Percentiles rank a stretch among this genome's conserved stretches.
These are phyloP conservation scores for Melanotus villosus DNA, from an alignment of 2,888 invertebrate genomes.

Conservation along the genomic window DNA sequence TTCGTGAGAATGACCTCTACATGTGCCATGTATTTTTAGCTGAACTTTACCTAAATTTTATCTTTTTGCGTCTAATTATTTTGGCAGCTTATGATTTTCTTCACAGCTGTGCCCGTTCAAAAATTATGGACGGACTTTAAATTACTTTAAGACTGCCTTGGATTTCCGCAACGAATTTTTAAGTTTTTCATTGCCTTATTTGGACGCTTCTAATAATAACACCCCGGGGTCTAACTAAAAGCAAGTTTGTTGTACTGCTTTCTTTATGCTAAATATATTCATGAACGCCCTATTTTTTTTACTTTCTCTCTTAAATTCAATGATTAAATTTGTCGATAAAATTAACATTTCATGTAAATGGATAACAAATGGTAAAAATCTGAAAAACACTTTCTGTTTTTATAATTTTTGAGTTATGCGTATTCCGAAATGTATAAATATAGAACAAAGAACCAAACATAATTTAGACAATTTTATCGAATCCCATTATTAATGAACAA, in stretches of 20 bases:
- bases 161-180: neutral
- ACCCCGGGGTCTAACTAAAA: neutral
- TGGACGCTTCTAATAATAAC: slow-evolving; percentile 8
- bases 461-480: too few relatives aligned
- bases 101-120: slow-evolving; percentile 16
- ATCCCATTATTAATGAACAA: too few relatives aligned
- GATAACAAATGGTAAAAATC: neutral
- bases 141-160: neutral
- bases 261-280: slow-evolving; percentile 5
- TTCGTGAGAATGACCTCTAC: slow-evolving; percentile 41
- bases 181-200: neutral
- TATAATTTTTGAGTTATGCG: too few relatives aligned
- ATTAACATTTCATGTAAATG: neutral
- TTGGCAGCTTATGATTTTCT: slow-evolving; percentile 26
- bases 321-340: neutral
- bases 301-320: neutral
- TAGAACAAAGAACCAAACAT: too few relatives aligned
- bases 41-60: slow-evolving; percentile 49
- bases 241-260: neutral
- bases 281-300: neutral
- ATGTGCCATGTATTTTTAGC: slow-evolving; percentile 39
- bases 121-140: neutral
- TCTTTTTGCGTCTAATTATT: slow-evolving; percentile 40
- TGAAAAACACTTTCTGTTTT: too few relatives aligned
- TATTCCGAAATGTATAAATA: too few relatives aligned